Evolutionary conservation across 2,113 vertebrate species (phyloP), one percentile per base, ranked within the genome.

Genomic region (Dolichotis patagonum): DNA sequence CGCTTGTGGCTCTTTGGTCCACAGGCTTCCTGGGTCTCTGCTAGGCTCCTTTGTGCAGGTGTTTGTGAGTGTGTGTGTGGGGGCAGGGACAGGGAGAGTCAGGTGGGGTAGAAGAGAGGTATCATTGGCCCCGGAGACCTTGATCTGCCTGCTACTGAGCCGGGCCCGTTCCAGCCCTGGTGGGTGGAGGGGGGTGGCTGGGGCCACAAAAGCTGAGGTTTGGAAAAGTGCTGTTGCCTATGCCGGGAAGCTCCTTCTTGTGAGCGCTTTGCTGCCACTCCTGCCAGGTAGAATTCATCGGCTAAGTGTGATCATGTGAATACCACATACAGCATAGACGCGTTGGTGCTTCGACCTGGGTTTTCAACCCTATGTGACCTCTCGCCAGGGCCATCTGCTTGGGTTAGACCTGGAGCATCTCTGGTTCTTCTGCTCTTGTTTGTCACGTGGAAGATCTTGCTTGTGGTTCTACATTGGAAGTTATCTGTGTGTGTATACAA

Each of bases 381-480:
- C 32, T 73, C 20, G n/a, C 49, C 17, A 69, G 38, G 19, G 81
- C 32, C 20, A 6, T 91, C 71, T 77, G 71, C 41, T 77, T 81
- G 30, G 63, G 46, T 3, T 35, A 82, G 49, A 60, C 52, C 38
- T 7, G 32, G 67, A 78, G 41, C 30, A 46, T 28, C 32, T 71
- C 43, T 90, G 32, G 67, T 88, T 77, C 62, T 81, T 94, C 75
- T 94, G 41, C 75, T 94, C 75, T 94, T 46, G 56, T 92, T 92
- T 80, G n/a, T 65, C 41, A 87, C 82, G 28, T 81, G 87, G 93
- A 81, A 93, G 69, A 22, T 43, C 24, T 60, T 83, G 11, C 56
- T 7, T 1, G 28, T 71, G 19, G 24, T 41, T 85, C 91, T 49
- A 46, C 85, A 52, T 75, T 71, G 30, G 28, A 58, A 17, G 17